Evolutionary conservation across 2,888 invertebrate species (phyloP), one percentile per base, ranked within the genome.

Genomic region (Epirrhoe tristata): DNA sequence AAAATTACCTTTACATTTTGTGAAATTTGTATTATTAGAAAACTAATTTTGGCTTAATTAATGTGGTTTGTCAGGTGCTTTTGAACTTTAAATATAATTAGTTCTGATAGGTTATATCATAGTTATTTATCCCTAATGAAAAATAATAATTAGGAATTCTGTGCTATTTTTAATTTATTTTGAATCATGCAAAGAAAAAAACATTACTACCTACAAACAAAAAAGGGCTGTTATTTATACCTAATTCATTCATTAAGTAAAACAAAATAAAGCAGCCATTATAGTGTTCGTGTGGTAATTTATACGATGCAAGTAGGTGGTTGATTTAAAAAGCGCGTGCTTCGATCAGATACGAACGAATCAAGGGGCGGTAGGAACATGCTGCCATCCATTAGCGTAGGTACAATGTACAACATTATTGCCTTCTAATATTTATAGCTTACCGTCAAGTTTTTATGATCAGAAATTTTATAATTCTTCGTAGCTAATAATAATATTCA

Each of bases 301-400:
- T 61, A 66, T 63, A 55, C 63, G 57, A 57, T 66, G 58, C 66
- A 50, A 65, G 66, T 66, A 58, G 63, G 51, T 66, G 68, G 68
- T 68, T 69, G 58, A 69, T 71, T 71, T 63, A 71, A 68, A 69
- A 71, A 71, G 68, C 68, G 71, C 71, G 71, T 68, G 71, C 58
- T 64, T 54, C 34, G 63, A 71, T 71, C 71, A 52, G 71, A 71
- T 71, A 71, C 12, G 58, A 60, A 55, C 43, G 58, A 70, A 64
- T 61, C 63, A 63, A 69, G 66, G 66, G 69, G 70, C 58, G 66
- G 69, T 46, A 36, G 69, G 24, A 48, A 64, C 66, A 66, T 58
- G 66, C 69, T 61, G 64, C 59, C 63, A 62, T 66, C 67, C 69
- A 70, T 70, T 67, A 67, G 64, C 16, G 39, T 10, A n/a, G 50